Base-by-base conservation (phyloP, 2,113 vertebrate species). In the Spea multiplicata region DNA sequence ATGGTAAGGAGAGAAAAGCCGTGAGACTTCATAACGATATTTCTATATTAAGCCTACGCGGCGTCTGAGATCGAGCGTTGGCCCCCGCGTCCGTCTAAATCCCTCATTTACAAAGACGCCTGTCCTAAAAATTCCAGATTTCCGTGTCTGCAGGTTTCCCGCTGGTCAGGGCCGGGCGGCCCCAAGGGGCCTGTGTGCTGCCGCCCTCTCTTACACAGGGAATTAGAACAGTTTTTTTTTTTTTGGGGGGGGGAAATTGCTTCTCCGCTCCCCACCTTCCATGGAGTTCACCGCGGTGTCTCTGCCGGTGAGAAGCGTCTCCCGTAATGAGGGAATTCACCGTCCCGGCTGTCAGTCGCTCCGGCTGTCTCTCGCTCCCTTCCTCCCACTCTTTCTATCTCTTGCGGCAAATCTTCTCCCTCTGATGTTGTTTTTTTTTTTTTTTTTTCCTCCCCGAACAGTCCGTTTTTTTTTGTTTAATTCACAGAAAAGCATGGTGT, bases 191-290 rank as follows among this genome's bases (percentile, higher is more conserved):
- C 75, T 46, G 1, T 9, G 30, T 12, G 5, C 55, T 13, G 45
- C 57, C 48, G 46, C 62, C 53, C 48, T 46, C 47, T 49, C 52
- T 6, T 49, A 78, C 67, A 44, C 61, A 9, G 67, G 67, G 67
- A 69, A 61, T 76, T 69, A 68, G 75, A 77, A 52, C 47, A 6
- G 68, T 71, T 78, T 78, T 57, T 71, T 71, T 30, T 78, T 78
- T 57, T 71, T 71, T n/a, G n/a, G n/a, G n/a, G n/a, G n/a, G n/a
- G n/a, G n/a, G 50, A 70, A 69, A 77, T 77, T 78, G 68, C 76
- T 78, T 77, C 68, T 72, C 48, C n/a, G 7, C 6, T 71, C 76
- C 47, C 75, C 55, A 4, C 76, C 44, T 44, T 53, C 50, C 9
- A 4, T 30, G 16, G 6, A 2, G 62, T 64, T 61, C 10, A 16